A percentile compares a stretch with the other conserved stretches of the same genome.
phyloP scores from a whole-genome alignment of 2,888 invertebrate genomes.

The Amphipoea lucens region DNA sequence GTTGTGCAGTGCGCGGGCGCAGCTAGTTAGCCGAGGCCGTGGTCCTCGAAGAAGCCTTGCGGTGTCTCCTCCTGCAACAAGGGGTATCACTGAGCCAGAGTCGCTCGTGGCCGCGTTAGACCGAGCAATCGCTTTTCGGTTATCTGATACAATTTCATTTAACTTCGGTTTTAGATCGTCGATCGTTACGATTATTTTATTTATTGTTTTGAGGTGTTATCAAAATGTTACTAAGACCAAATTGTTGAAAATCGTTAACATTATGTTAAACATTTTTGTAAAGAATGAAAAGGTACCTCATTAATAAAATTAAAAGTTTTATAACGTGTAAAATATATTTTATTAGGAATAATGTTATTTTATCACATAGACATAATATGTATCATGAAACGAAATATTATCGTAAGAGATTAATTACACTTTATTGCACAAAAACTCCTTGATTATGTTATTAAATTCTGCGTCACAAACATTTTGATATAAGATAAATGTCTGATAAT shows the following conservation, averaged over 20 bases:
- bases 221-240: not conserved
- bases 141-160: constrained; percentile 19
- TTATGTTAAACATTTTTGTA: not conserved
- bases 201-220: not conserved
- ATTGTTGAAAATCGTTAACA: not conserved
- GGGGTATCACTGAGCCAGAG: constrained; percentile 89
- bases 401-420: constrained; percentile 48
- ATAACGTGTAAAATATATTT: constrained; percentile 68
- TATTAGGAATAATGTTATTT: constrained; percentile 65
- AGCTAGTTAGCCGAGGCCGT: constrained; percentile 95
- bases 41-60: constrained; percentile 99
- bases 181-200: not conserved
- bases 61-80: constrained; percentile 99
- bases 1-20: constrained; percentile 29
- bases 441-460: constrained; percentile 45
- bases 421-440: constrained; percentile 58
- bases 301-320: constrained; percentile 56
- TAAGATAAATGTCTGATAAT: constrained; percentile 18
- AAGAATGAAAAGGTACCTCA: constrained; percentile 5
- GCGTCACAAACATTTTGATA: constrained; percentile 22
- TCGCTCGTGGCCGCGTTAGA: constrained; percentile 89
- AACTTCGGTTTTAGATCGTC: not conserved
- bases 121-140: constrained; percentile 87
- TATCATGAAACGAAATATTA: constrained; percentile 53
- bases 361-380: constrained; percentile 62